A percentile compares a stretch with the other conserved stretches of the same genome.
Conservation (phyloP, 1,140 invertebrate genomes). For the Bombus superbus region DNA sequence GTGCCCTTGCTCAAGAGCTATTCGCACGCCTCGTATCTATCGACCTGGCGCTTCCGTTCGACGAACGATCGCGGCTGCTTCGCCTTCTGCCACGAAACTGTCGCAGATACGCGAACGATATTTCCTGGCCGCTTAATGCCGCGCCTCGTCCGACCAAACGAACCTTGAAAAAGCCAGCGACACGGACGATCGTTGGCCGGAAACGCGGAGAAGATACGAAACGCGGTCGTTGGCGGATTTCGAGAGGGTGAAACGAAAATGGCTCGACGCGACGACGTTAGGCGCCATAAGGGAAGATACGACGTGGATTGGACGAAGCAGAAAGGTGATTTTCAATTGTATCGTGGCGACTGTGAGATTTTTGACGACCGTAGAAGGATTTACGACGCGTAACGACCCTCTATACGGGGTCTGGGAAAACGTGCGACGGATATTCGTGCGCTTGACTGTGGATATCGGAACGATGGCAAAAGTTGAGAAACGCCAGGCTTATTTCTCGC, state of each 20-base stretch:
- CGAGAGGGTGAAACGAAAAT: not conserved
- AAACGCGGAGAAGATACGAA: not conserved
- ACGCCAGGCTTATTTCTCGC: no score
- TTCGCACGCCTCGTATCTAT: slow-evolving; percentile 22
- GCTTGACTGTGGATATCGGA: no score
- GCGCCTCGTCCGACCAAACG: slow-evolving; percentile 26
- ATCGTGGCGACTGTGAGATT: no score
- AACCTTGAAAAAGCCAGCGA: slow-evolving; percentile 21
- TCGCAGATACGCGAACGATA: slow-evolving; percentile 19
- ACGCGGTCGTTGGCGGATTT: not conserved
- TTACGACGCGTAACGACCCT: no score
- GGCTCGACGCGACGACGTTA: not conserved
- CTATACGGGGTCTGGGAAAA: no score
- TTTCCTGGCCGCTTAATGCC: slow-evolving; percentile 15
- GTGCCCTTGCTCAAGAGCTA: slow-evolving; percentile 13
- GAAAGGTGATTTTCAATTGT: no score
- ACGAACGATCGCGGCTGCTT: not conserved
- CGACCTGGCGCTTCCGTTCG: not conserved
- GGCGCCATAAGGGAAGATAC: no score
- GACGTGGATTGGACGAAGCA: no score
- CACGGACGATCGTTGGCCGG: not conserved
- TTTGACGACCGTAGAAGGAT: no score
- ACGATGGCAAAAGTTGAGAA: no score
- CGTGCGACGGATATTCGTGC: no score
- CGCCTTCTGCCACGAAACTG: not conserved